Evolutionary conservation across 2,797 vertebrate genomes (phyloP).

Genomic region (Chromis chromis): DNA sequence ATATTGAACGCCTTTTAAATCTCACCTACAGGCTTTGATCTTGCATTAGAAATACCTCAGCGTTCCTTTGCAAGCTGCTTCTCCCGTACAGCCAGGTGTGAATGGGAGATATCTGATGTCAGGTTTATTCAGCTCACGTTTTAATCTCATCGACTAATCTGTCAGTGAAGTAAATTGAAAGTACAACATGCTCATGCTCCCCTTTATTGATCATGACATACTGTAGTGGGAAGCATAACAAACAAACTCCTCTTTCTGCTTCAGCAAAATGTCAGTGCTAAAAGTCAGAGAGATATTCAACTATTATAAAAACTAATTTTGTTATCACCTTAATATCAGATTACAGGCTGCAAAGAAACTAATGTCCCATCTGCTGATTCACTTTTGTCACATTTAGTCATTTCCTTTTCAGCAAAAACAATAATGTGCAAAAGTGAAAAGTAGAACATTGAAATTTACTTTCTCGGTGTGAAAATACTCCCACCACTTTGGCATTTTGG

Average conservation of each 20-base stretch:
- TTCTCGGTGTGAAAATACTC: constrained; percentile 4
- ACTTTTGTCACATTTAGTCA: constrained; percentile 21
- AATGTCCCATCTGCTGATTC: constrained; percentile 19
- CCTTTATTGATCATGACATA: constrained; percentile 29
- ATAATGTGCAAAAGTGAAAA: constrained; percentile 13
- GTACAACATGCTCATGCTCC: neutral
- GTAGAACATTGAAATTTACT: constrained; percentile 9
- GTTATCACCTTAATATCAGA: constrained; percentile 16
- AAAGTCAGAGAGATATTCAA: neutral
- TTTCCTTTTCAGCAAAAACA: constrained; percentile 16
- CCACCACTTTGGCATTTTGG: constrained; percentile 28
- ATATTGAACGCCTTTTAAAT: constrained; percentile 31
- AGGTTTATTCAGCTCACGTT: constrained; percentile 38
- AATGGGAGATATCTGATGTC: constrained; percentile 19
- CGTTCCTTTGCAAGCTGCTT: neutral
- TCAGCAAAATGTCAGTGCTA: constrained; percentile 28
- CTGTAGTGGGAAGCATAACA: constrained; percentile 6
- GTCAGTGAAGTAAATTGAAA: constrained; percentile 38
- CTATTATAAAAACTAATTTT: neutral
- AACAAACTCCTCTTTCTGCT: constrained; percentile 7
- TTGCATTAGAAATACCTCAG: constrained; percentile 4
- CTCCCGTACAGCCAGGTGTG: constrained; percentile 6
- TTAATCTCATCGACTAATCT: constrained; percentile 34
- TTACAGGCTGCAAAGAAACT: constrained; percentile 20
- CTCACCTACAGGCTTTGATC: constrained; percentile 19